These are phyloP conservation scores for Vimba vimba DNA, from an alignment of 2,113 vertebrate species.

Conservation along the genomic window DNA sequence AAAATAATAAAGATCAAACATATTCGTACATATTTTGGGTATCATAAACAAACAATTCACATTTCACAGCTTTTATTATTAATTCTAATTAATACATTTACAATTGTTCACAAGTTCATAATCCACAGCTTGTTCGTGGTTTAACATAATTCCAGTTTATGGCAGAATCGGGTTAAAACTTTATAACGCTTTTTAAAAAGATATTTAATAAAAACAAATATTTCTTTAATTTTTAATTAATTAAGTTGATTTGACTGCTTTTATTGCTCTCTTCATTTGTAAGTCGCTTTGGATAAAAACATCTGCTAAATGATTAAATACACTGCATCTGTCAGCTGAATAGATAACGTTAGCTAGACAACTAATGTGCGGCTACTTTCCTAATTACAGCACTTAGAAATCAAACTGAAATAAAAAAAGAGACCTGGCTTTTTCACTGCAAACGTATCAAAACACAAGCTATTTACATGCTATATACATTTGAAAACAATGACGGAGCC, in stretches of 20 bases:
- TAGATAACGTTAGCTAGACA: neutral
- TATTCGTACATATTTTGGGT: neutral
- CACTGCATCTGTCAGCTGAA: neutral
- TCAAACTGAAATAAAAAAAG: neutral
- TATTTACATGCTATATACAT: neutral
- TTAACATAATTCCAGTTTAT: neutral
- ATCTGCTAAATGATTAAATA: too few species aligned
- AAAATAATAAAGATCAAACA: too few species aligned
- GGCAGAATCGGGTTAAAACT: neutral
- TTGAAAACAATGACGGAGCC: neutral
- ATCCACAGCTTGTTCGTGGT: neutral
- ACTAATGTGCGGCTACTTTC: neutral
- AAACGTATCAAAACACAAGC: neutral
- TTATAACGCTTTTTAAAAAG: neutral
- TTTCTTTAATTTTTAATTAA: neutral
- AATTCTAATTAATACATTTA: neutral
- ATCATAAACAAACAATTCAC: neutral
- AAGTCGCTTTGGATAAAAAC: too few species aligned
- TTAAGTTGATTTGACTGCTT: too few species aligned
- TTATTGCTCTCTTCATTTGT: too few species aligned
- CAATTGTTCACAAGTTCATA: neutral
- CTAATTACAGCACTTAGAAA: neutral
- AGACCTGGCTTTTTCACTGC: neutral
- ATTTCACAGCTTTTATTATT: neutral
- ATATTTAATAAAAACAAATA: neutral